Evolutionary conservation across 2,797 vertebrate genomes (phyloP), one percentile per base, ranked within the genome.

Genomic region (Pseudochaenichthys georgianus): DNA sequence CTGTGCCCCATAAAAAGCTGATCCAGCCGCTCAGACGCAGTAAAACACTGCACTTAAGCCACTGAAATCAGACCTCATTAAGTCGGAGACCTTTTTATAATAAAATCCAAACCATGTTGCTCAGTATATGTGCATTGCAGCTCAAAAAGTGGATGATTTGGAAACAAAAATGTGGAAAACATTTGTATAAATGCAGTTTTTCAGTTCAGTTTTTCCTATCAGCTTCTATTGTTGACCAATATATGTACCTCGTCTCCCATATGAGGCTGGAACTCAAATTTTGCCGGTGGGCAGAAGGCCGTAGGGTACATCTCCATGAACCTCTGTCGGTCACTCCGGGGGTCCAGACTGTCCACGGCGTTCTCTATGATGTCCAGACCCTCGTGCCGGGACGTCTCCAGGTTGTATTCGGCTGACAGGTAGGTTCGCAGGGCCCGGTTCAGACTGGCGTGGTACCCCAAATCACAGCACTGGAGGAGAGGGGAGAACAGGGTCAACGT

Each of bases 281-380:
- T 99, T 76, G 96, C 58, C 0, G 98, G 98, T 21, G 98, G 98
- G 75, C 98, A 99, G 93, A 99, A 99, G 0, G 98, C 97, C 0
- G 95, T 95, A 5, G 98, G 98, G 89, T 96, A 99, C 98, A 99
- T 98, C 94, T 99, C 98, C 97, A 99, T 98, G 87, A 99, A 98
- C 80, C 98, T 95, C 94, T 99, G 98, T 17, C 99, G 96, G 92
- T 99, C 98, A 61, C 96, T 99, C 60, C 98, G 95, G 1, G 97
- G 97, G 87, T 99, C 98, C 94, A 99, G 89, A 82, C 96, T 98
- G 94, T 99, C 98, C 81, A 99, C 98, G 0, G 98, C 98, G 52
- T 98, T 99, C 92, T 99, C 98, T 15, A 99, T 99, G 75, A 99
- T 99, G 94, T 99, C 98, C 53, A 99, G 94, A 41, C 98, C 98